These are phyloP conservation scores for Drosophila nannoptera DNA, from an alignment of 1,140 invertebrate genomes.

Conservation along the genomic window DNA sequence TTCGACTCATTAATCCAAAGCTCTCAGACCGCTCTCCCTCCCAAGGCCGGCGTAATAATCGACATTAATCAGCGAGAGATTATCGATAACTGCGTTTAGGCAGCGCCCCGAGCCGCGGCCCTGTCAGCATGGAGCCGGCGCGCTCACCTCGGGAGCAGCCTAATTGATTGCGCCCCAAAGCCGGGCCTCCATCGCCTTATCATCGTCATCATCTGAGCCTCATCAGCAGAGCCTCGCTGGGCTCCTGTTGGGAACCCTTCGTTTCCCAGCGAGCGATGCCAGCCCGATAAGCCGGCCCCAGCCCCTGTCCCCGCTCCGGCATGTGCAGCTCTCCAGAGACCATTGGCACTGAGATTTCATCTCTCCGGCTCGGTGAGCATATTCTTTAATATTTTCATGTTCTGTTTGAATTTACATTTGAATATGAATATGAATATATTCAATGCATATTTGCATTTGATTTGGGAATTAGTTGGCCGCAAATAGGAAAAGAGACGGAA, in stretches of 20 bases:
- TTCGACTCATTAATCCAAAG: constrained; percentile 46
- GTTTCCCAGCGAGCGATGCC: constrained; percentile 10
- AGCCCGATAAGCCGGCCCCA: constrained; percentile 19
- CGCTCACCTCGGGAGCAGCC: constrained; percentile 61
- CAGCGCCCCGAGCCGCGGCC: constrained; percentile 17
- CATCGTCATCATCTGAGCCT: constrained; percentile 15
- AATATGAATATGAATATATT: constrained; percentile 56
- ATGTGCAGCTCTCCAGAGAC: constrained; percentile 36
- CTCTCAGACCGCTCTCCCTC: neutral
- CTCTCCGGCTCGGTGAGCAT: constrained; percentile 16
- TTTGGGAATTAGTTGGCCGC: constrained; percentile 60
- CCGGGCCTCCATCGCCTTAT: constrained; percentile 33
- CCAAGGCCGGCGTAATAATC: constrained; percentile 56
- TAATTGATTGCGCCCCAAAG: constrained; percentile 70
- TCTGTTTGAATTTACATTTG: constrained; percentile 54
- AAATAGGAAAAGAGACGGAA: constrained; percentile 1
- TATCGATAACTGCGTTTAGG: constrained; percentile 68
- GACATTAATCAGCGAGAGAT: constrained; percentile 70
- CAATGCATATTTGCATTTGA: constrained; percentile 66
- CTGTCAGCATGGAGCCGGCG: constrained; percentile 29
- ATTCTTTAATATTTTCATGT: constrained; percentile 37
- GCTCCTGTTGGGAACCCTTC: constrained; percentile 17
- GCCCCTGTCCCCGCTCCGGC: too few relatives aligned
- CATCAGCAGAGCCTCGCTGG: constrained; percentile 1
- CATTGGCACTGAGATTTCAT: constrained; percentile 57